Base-by-base conservation (phyloP, 2,113 vertebrate species). In the Phasianus colchicus region DNA sequence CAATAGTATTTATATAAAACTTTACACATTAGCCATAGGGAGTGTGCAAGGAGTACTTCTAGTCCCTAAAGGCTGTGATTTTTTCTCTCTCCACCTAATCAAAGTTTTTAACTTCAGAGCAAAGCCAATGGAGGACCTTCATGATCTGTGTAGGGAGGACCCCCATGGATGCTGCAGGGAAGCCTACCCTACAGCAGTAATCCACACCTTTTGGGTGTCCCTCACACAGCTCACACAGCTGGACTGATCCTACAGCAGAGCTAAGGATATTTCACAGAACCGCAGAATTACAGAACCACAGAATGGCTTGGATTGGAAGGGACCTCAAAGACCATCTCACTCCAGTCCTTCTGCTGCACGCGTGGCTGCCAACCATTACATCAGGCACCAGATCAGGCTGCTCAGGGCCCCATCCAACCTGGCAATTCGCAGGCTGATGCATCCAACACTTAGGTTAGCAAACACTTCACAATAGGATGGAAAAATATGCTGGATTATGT, bases 161-260 rank as follows among this genome's bases (percentile, higher is more conserved):
- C 50, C 67, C 36, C 32, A 64, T 50, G 29, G 57, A 20, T 1
- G 0, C 40, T 47, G 27, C 24, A 86, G 52, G 74, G 18, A 79
- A 52, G 19, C 14, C 17, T 63, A 66, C 38, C 7, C 4, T 12
- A 43, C 25, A 72, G 25, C 0, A 1, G 20, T n/a, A 40, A 36
- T 3, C 7, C 30, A 63, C 4, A 7, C 12, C 21, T 50, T 34
- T 0, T 1, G 19, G 25, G 14, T 24, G 17, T 18, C 19, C 70
- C 27, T 27, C 16, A n/a, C 14, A 32, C 8, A 75, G 13, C 13
- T 30, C 16, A n/a, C 14, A 32, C 7, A 75, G 13, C 13, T 30
- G 40, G 42, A 24, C 19, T 22, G 52, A 60, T 69, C 42, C 43
- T 13, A n/a, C 42, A 67, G 24, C 12, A 75, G 47, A 88, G 11